Conservation (phyloP, 1,140 invertebrate genomes). For the Bombus confusus region DNA sequence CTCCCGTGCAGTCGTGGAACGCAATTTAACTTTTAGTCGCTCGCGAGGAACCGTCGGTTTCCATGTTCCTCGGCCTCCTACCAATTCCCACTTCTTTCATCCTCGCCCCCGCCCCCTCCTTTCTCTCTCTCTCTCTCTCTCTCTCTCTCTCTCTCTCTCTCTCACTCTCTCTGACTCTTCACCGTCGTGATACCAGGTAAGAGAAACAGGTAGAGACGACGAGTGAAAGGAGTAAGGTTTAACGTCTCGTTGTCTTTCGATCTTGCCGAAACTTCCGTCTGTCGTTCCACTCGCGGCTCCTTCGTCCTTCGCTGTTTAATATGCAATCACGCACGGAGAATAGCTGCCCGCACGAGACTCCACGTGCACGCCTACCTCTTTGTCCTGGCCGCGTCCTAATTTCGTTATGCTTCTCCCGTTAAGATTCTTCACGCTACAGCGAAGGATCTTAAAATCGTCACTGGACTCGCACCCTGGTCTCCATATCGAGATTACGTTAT, state of each 20-base stretch:
- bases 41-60: conserved; percentile 63
- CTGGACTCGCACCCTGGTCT: not conserved
- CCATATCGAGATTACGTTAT: not conserved
- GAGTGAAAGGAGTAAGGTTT: not conserved
- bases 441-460: not conserved
- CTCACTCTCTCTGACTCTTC: too few species aligned
- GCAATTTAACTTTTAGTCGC: conserved; percentile 79
- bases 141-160: accelerated
- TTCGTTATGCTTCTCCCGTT: conserved; percentile 29
- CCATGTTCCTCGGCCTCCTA: conserved; percentile 40
- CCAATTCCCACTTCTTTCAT: conserved; percentile 37
- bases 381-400: conserved; percentile 44
- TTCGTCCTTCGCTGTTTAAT: conserved; percentile 63
- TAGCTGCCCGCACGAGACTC: conserved; percentile 60
- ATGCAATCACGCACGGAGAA: conserved; percentile 72
- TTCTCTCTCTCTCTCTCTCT: not conserved
- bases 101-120: too few species aligned
- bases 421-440: not conserved
- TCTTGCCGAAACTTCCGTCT: conserved; percentile 34
- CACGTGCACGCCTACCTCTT: not conserved
- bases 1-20: conserved; percentile 71
- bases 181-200: not conserved
- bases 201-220: not conserved
- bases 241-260: conserved; percentile 9
- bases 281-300: not conserved